Percentiles rank a stretch among this genome's conserved stretches.
phyloP scores from a whole-genome alignment of 1,140 invertebrate species.

The Bombus pascuorum region DNA sequence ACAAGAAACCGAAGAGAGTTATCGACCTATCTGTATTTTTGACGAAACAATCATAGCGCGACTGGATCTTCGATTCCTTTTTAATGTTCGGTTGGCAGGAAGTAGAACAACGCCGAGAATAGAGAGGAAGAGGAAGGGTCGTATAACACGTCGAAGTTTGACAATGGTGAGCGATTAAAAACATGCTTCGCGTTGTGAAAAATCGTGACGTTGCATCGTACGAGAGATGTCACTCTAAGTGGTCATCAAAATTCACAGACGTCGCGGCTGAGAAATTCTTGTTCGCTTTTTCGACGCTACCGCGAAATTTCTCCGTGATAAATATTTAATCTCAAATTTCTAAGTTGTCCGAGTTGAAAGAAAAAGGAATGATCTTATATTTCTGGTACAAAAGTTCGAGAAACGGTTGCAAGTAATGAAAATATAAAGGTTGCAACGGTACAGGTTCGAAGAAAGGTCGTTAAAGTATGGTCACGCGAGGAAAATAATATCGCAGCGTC shows the following conservation, averaged over 20 bases:
- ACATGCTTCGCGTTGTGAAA: conserved; percentile 1
- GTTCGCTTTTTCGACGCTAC: neutral
- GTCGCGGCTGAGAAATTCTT: neutral
- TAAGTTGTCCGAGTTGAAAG: too few relatives aligned
- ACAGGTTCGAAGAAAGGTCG: neutral
- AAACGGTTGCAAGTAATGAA: neutral
- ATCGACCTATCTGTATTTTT: neutral
- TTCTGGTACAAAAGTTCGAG: neutral
- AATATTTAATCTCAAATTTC: neutral
- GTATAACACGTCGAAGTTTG: conserved; percentile 7
- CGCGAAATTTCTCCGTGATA: neutral
- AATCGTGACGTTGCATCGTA: neutral
- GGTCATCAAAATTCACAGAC: neutral
- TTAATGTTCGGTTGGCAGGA: neutral
- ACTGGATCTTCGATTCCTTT: neutral
- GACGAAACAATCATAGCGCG: neutral
- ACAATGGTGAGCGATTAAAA: conserved; percentile 32
- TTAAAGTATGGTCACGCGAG: neutral
- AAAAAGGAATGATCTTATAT: neutral
- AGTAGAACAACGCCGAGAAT: neutral
- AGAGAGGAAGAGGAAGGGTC: neutral
- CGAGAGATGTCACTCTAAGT: neutral
- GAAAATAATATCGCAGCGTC: neutral
- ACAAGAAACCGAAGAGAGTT: neutral
- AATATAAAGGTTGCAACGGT: neutral